Conservation (phyloP, 2,113 vertebrate genomes). For the Elephantulus edwardii region DNA sequence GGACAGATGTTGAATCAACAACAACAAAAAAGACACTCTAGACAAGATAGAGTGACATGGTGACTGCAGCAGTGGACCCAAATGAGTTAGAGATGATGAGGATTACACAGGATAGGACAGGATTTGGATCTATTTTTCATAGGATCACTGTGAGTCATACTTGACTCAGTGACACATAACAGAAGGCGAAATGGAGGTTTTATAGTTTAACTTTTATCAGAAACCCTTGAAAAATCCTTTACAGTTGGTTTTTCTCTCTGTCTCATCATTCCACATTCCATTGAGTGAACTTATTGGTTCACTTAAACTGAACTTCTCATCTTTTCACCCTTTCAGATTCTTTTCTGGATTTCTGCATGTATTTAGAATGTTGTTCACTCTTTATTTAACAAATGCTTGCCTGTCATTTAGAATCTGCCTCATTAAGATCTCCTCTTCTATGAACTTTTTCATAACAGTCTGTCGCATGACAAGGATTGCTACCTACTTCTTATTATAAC, state of each 20-base stretch:
- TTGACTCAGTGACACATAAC: too few relatives aligned
- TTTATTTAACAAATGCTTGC: not conserved
- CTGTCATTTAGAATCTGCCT: not conserved
- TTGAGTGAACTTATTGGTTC: not conserved
- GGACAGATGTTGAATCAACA: fast-evolving
- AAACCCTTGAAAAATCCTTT: not conserved
- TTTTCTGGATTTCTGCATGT: not conserved
- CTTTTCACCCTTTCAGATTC: not conserved
- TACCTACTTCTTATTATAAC: not conserved
- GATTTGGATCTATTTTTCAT: too few relatives aligned
- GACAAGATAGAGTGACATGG: too few relatives aligned
- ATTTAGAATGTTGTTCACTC: not conserved
- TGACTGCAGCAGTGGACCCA: too few relatives aligned
- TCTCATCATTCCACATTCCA: not conserved
- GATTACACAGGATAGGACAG: too few relatives aligned
- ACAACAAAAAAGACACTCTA: too few relatives aligned
- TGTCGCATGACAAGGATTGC: not conserved
- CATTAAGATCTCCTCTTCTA: not conserved
- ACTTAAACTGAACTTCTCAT: too few relatives aligned
- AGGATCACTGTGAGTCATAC: too few relatives aligned
- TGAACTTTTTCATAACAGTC: not conserved
- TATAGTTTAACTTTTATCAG: not conserved
- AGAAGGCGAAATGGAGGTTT: too few relatives aligned
- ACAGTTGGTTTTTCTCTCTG: not conserved
- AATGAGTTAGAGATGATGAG: too few relatives aligned